phyloP scores from a whole-genome alignment of 1,140 invertebrate species.

The Micrasema minimum region DNA sequence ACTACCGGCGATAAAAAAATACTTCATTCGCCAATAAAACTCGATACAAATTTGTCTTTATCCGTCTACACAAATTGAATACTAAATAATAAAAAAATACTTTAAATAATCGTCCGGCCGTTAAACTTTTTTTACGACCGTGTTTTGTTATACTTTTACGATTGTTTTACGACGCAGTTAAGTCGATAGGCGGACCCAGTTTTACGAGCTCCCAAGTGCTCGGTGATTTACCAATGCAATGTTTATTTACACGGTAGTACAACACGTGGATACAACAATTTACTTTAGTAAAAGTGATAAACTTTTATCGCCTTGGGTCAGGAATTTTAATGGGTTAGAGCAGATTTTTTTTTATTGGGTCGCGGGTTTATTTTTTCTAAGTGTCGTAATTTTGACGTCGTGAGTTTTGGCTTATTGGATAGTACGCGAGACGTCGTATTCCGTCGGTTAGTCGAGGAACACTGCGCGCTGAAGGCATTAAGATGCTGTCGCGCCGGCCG shows the following conservation, averaged over 20 bases:
- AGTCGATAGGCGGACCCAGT: conserved; percentile 56
- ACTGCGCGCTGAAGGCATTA: conserved; percentile 57
- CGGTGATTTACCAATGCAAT: conserved; percentile 34
- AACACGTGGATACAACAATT: conserved; percentile 18
- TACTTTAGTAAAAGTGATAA: too few species aligned
- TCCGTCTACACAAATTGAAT: conserved; percentile 39
- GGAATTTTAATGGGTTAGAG: not conserved
- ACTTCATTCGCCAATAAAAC: conserved; percentile 39
- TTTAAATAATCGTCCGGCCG: conserved; percentile 34
- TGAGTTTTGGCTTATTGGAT: conserved; percentile 20
- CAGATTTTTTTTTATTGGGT: conserved; percentile 35
- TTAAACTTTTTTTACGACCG: conserved; percentile 40
- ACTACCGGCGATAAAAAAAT: conserved; percentile 44
- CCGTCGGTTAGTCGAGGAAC: conserved; percentile 62
- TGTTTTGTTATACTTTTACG: conserved; percentile 60
- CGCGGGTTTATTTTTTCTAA: conserved; percentile 32
- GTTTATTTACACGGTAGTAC: conserved; percentile 32
- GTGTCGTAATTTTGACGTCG: conserved; percentile 38
- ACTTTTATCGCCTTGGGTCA: too few species aligned
- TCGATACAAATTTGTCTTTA: conserved; percentile 46
- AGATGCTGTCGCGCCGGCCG: conserved; percentile 57
- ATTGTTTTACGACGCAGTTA: conserved; percentile 64
- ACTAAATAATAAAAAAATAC: conserved; percentile 40
- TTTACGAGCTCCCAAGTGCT: conserved; percentile 62
- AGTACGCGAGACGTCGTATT: conserved; percentile 58